Conservation (phyloP, 1,140 invertebrate genomes). For the Sipha flava region DNA sequence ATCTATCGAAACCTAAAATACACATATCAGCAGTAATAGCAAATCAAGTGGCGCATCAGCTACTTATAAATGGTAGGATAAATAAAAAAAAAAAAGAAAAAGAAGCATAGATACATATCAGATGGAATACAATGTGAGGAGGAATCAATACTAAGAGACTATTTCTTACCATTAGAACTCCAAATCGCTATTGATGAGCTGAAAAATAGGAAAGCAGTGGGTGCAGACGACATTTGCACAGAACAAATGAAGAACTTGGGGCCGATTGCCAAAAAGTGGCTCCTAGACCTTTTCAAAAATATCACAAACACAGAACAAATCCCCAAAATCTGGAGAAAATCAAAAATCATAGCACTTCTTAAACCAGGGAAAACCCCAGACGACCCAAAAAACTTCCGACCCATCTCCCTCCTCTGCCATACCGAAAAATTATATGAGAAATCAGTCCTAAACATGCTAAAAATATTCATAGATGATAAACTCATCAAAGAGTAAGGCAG, state of each 20-base stretch:
- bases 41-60: not conserved
- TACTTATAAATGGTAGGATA: not conserved
- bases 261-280: not conserved
- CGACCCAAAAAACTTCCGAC: constrained; percentile 29
- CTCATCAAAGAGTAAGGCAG: not conserved
- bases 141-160: not conserved
- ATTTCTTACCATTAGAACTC: not conserved
- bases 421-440: constrained; percentile 32
- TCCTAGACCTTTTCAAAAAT: not conserved
- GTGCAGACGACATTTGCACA: constrained; percentile 1
- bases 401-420: constrained; percentile 33
- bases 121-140: not conserved
- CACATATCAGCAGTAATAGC: not conserved
- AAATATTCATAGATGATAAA: not conserved
- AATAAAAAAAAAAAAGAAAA: not conserved
- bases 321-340: constrained; percentile 22
- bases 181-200: constrained; percentile 1
- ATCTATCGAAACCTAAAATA: not conserved
- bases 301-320: not conserved
- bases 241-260: constrained; percentile 14
- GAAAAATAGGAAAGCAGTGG: constrained; percentile 11
- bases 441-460: not conserved
- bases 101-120: not conserved
- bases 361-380: constrained; percentile 34
- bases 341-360: constrained; percentile 25